Base-by-base conservation (phyloP, 92 coral and sea anemone species). In the Muricea muricata region DNA sequence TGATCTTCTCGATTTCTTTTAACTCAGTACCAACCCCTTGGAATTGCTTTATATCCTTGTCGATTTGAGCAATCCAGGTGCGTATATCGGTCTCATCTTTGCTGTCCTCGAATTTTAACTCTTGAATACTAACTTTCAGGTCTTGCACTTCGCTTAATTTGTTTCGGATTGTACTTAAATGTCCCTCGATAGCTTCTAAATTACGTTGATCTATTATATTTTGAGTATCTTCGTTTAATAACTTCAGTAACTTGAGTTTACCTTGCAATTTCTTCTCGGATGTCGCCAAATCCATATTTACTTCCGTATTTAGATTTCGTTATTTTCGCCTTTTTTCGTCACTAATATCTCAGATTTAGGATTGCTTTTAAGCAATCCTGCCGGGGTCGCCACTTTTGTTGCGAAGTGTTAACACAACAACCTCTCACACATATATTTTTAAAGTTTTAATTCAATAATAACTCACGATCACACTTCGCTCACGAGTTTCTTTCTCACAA, bases 101-200 rank as follows among this genome's bases (percentile, higher is more conserved):
- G 21, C 73, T 6, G 2, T 58, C 67, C 13, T 58, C 67, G 25
- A 58, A 58, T 58, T 58, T 58, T 15, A 58, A 1, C 25, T 58
- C 67, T 3, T 58, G 67, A 58, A 58, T 58, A 12, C 30, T 58
- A 1, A 29, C 2, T 15, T 58, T 58, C 23, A 58, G 30, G 18
- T 58, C 67, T 58, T 58, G 67, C 23, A 58, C 23, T 58, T 58
- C 67, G 29, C 30, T 2, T 15, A 58, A 29, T 58, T 58, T 58
- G 1, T 5, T 29, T 12, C 23, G 67, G 23, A 58, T 58, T 4
- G 25, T 15, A 30, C 23, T 58, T 29, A 2, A 1, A 58, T 58
- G 67, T 3, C 30, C 23, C 67, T 66, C 73, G 40, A 66, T 66
- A 31, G 73, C 18, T n/a, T 66, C 73, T 66, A 18, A 30, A 37